Conservation (phyloP, 2,797 vertebrate genomes). For the Oceanodroma leucorhoa region DNA sequence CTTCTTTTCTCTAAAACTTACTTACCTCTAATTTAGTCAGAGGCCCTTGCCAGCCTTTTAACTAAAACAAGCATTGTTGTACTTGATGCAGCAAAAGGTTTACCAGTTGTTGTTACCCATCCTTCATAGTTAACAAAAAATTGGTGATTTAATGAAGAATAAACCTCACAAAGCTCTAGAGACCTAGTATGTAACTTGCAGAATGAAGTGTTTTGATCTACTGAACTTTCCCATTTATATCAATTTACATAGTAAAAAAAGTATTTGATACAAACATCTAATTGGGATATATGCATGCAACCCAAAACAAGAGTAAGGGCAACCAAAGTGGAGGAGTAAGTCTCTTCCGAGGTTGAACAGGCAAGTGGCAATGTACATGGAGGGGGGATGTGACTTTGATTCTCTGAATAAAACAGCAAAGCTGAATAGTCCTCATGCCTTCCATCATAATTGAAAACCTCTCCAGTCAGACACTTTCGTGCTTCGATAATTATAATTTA, state of each 20-base stretch:
- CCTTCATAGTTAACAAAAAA: background rate
- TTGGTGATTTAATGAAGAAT: background rate
- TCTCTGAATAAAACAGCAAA: background rate
- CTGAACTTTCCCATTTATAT: background rate
- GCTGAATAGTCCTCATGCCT: background rate
- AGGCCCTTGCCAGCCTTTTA: background rate
- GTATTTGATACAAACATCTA: background rate
- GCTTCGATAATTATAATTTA: background rate
- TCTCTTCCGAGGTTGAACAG: background rate
- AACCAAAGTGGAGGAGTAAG: background rate
- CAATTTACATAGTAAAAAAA: background rate
- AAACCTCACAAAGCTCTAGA: background rate
- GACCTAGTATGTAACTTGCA: background rate
- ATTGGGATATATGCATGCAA: background rate
- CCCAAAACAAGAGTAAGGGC: background rate
- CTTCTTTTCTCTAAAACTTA: background rate
- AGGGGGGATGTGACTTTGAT: background rate
- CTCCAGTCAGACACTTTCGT: background rate
- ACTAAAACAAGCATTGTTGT: background rate
- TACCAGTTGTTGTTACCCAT: background rate
- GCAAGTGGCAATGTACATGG: background rate
- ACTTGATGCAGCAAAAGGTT: background rate
- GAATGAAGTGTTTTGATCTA: background rate
- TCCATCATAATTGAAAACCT: background rate
- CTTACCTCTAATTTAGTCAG: background rate